phyloP scores from a whole-genome alignment of 1,140 invertebrate species.

The Microplitis demolitor region DNA sequence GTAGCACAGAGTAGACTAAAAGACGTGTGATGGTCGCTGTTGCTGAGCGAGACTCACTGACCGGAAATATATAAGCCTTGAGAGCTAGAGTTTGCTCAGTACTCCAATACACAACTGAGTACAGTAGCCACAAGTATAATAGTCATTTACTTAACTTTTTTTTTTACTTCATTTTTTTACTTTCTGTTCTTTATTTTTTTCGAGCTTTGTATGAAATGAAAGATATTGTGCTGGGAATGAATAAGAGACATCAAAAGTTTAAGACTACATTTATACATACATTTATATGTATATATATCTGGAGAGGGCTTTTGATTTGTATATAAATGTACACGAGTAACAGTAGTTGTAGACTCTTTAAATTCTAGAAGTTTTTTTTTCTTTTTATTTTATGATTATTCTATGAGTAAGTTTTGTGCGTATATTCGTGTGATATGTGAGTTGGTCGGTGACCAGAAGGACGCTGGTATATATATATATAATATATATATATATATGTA shows the following conservation, averaged over 20 bases:
- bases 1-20: no score
- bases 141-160: not conserved
- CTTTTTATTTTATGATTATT: not conserved
- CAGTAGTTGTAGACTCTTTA: no score
- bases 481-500: not conserved
- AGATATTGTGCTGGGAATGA: no score
- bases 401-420: not conserved
- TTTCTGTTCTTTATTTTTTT: not conserved
- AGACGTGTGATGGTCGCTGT: constrained; percentile 29
- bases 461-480: not conserved
- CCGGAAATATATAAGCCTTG: constrained; percentile 38
- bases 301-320: not conserved
- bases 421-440: not conserved
- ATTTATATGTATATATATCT: not conserved
- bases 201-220: no score
- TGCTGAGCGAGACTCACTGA: constrained; percentile 37
- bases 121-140: not conserved
- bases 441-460: not conserved
- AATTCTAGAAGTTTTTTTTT: not conserved
- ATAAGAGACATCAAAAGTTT: no score
- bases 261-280: not conserved
- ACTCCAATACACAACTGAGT: no score
- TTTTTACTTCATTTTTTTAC: no score
- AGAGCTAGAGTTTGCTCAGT: constrained; percentile 2
- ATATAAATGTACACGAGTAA: no score